Evolutionary conservation across 2,797 vertebrate genomes (phyloP), one percentile per base, ranked within the genome.

Genomic region (Loriculus beryllinus): DNA sequence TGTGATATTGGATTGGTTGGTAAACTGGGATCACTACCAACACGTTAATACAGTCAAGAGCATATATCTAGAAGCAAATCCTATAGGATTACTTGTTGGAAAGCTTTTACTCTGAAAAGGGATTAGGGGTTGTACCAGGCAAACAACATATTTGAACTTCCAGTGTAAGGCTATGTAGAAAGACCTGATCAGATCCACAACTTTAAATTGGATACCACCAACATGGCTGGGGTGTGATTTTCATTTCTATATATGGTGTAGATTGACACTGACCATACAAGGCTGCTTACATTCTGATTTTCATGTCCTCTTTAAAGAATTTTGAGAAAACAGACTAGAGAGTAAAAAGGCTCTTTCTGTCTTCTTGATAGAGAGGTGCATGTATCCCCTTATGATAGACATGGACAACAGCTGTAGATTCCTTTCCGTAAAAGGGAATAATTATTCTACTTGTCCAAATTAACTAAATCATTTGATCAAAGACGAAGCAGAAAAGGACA

Each of bases 51-150:
- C 21, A 90, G 71, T 74, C 43, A 82, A 88, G 43, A 92, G 57
- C 49, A 82, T 86, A 37, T 87, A 80, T 82, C 71, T 80, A 85
- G 91, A 92, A 89, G 60, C n/a, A 91, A 91, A 94, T 85, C 68
- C 86, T 72, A 1, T 48, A 83, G 81, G 85, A 96, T 82, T 95
- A 86, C 70, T 94, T 84, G 35, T 67, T 92, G 60, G 63, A 92
- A 91, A 82, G 80, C 65, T 92, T 94, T 94, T 90, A 59, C 80
- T 79, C 80, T 90, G 95, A 86, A 77, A 93, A 90, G 75, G 72
- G 63, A 79, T 83, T 92, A 90, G 33, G 31, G 85, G 35, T 92
- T 84, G 77, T 33, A 77, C 80, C 49, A 91, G 82, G 67, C 63
- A 75, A 93, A 35, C 37, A 92, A 43, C 31, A n/a, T 92, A 54